Evolutionary conservation across 2,797 vertebrate genomes (phyloP).

Genomic region (Gymnopithys bicolor): DNA sequence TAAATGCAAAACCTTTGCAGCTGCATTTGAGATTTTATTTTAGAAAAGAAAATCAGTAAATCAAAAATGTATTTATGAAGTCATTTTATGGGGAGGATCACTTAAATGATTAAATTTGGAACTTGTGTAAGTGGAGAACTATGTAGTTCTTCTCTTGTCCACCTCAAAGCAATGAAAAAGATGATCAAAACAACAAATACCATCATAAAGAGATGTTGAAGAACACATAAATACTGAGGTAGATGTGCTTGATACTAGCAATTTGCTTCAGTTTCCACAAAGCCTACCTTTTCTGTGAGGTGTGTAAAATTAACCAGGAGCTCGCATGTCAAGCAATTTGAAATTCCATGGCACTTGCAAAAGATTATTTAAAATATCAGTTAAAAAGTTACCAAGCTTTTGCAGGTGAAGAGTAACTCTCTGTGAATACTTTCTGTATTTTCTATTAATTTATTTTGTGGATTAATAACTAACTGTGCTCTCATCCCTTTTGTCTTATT

Average conservation of each 20-base stretch:
- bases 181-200: not conserved
- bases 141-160: not conserved
- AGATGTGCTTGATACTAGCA: not conserved
- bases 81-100: not conserved
- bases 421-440: not conserved
- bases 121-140: not conserved
- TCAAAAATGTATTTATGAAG: not conserved
- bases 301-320: not conserved
- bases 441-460: not conserved
- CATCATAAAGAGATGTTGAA: not conserved
- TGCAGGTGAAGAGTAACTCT: not conserved
- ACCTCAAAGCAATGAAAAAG: not conserved
- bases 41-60: not conserved
- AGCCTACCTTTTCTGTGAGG: not conserved
- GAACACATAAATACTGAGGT: not conserved
- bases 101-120: not conserved
- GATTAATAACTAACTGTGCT: not conserved
- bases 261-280: not conserved
- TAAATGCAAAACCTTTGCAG: not conserved
- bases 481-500: not conserved
- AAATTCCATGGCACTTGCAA: not conserved
- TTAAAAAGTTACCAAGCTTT: not conserved
- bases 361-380: not conserved
- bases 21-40: not conserved
- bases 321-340: not conserved